Base-by-base conservation (phyloP, 2,888 invertebrate species). In the Junonia oenone region DNA sequence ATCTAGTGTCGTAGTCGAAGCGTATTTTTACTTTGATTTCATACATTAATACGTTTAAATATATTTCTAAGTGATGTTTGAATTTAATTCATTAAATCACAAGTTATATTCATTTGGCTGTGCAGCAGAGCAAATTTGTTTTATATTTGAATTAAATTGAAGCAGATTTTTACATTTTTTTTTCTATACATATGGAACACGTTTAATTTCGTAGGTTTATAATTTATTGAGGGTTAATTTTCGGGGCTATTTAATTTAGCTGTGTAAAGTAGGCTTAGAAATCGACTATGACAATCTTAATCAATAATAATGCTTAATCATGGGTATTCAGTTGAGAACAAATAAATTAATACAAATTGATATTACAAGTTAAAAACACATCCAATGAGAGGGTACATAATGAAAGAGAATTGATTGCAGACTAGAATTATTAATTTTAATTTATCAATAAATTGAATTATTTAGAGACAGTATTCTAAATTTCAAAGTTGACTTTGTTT, bases 191-290 rank as follows among this genome's bases (percentile, higher is more conserved):
- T 13, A 31, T 13, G 13, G 37, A 19, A 40, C n/a, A n/a, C 15
- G 38, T 17, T 11, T 15, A 17, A 43, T 43, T 43, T 22, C 29
- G 35, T 22, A 45, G 9, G 27, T n/a, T 22, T 15, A 5, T 15
- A 13, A 0, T 19, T 40, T 17, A 14, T 37, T 6, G 35, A 8
- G 27, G 22, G 8, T 37, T 37, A 27, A 31, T 26, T 40, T 35
- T 15, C n/a, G 56, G 56, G 55, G 46, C 51, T 63, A 58, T 59
- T 37, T 60, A 62, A 47, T 45, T 52, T 5, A 48, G 58, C 58
- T 58, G 40, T 57, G 27, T 52, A 48, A 53, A 61, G 48, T 61
- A 58, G 61, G 58, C 61, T 51, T 52, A 57, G 54, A 51, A 51
- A 15, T 31, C 49, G 37, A 14, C 29, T 37, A 43, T 54, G 38